Percentiles rank a stretch among this genome's conserved stretches.
phyloP scores from a whole-genome alignment of 2,888 invertebrate genomes.

The Sepiola atlantica region DNA sequence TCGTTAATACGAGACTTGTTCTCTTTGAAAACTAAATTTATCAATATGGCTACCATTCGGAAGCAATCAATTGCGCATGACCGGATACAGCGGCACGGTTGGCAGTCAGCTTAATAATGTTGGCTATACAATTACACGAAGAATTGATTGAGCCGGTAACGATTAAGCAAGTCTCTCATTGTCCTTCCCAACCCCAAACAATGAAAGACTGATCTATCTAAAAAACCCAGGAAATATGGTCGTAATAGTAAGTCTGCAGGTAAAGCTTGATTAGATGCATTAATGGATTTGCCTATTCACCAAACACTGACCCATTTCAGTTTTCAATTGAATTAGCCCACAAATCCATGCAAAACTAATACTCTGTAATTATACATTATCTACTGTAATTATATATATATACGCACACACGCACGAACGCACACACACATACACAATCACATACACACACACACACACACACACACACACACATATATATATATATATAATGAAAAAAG shows the following conservation, averaged over 20 bases:
- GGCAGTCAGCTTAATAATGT: slow-evolving; percentile 1
- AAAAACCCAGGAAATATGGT: background rate
- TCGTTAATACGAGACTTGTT: background rate
- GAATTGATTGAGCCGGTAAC: background rate
- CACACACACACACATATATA: background rate
- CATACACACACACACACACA: background rate
- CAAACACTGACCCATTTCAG: background rate
- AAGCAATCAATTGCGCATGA: slow-evolving; percentile 32
- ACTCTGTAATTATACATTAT: background rate
- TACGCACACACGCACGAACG: background rate
- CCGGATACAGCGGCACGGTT: background rate
- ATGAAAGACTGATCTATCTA: background rate
- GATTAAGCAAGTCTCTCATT: slow-evolving; percentile 18
- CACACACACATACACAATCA: background rate
- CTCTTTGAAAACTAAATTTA: slow-evolving; percentile 32
- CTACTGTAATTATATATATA: background rate
- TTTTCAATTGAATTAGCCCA: background rate
- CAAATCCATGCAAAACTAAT: background rate
- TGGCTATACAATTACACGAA: slow-evolving; percentile 21
- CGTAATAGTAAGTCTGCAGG: background rate
- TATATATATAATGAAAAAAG: too few relatives aligned
- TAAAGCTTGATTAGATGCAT: background rate
- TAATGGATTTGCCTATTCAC: background rate
- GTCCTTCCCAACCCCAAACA: background rate
- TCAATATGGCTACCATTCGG: background rate